These are phyloP conservation scores for Iguana delicatissima DNA, from an alignment of 2,797 vertebrate genomes.

Conservation along the genomic window DNA sequence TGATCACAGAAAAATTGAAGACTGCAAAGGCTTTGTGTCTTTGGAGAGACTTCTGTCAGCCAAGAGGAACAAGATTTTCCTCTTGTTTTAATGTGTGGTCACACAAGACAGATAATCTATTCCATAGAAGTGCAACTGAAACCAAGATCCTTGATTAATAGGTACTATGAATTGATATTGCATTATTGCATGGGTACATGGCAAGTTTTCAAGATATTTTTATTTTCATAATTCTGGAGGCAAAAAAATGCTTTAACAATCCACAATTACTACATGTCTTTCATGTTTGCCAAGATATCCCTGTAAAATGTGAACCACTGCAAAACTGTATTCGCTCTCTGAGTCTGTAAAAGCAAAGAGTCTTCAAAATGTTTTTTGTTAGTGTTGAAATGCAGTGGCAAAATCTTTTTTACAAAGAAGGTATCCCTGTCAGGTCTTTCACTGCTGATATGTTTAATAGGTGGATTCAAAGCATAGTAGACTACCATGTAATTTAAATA, in stretches of 20 bases:
- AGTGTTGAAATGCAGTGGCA: not conserved
- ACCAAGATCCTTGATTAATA: not conserved
- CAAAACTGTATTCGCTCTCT: not conserved
- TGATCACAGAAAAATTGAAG: not conserved
- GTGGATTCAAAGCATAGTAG: not conserved
- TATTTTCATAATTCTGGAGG: not conserved
- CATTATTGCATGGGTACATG: not conserved
- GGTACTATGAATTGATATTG: not conserved
- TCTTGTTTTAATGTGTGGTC: not conserved
- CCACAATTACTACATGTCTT: not conserved
- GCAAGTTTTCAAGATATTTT: not conserved
- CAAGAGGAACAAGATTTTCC: not conserved
- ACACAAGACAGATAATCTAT: not conserved
- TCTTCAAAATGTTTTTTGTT: not conserved
- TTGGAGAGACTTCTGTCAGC: not conserved
- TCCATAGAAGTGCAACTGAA: fast-evolving
- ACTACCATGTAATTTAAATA: not conserved
- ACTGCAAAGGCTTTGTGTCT: not conserved
- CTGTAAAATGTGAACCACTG: slow-evolving; percentile 26
- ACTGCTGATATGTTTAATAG: not conserved
- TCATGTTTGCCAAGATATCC: not conserved
- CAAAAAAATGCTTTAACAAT: not conserved
- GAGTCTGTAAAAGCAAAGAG: not conserved
- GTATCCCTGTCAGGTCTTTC: not conserved
- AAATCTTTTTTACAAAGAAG: not conserved